Percentiles rank a stretch among this genome's conserved stretches.
phyloP scores from a whole-genome alignment of 2,797 vertebrate genomes.

The Acridotheres tristis region DNA sequence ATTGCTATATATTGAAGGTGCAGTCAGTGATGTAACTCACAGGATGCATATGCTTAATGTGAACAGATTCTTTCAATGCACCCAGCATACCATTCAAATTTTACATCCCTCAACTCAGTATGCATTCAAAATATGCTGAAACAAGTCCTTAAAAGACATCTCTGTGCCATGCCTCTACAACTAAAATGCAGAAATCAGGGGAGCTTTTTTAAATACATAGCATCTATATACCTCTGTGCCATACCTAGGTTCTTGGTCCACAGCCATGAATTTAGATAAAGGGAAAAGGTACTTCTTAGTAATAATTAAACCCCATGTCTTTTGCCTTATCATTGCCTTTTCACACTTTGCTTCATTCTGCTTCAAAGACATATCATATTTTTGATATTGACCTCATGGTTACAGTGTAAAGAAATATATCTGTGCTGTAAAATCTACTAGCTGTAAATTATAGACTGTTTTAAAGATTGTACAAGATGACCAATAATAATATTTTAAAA shows the following conservation, averaged over 20 bases:
- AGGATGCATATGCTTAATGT: neutral
- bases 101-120: neutral
- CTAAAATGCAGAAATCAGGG: neutral
- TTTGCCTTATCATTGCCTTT: neutral
- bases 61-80: neutral
- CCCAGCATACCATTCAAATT: neutral
- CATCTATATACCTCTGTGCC: neutral
- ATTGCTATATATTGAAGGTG: neutral
- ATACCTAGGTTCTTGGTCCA: neutral
- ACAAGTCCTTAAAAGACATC: neutral
- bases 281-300: neutral
- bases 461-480: neutral
- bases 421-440: neutral
- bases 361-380: neutral
- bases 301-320: neutral
- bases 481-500: neutral
- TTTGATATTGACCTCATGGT: neutral
- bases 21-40: neutral
- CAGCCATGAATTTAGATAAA: neutral
- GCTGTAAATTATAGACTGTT: neutral
- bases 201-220: neutral
- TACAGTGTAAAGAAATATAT: neutral
- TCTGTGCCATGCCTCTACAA: neutral
- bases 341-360: neutral
- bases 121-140: neutral